These are phyloP conservation scores for Drosophila monieri DNA, from an alignment of 2,888 invertebrate species.

Conservation along the genomic window DNA sequence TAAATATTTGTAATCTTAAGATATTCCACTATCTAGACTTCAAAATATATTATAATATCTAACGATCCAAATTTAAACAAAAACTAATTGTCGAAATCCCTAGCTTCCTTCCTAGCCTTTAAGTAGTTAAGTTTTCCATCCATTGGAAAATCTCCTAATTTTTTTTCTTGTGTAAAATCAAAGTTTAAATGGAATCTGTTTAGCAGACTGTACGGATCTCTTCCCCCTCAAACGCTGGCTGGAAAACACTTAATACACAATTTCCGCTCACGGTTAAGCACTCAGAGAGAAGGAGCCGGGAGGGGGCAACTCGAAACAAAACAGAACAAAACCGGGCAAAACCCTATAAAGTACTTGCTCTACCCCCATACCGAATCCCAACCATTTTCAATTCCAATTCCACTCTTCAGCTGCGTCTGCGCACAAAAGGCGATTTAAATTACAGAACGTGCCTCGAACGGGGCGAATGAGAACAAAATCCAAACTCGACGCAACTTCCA, in stretches of 20 bases:
- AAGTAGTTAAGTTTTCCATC: too few species aligned
- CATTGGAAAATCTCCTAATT: neutral
- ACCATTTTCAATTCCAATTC: constrained; percentile 37
- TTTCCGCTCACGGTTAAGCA: constrained; percentile 72
- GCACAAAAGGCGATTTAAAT: constrained; percentile 73
- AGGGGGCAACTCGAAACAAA: constrained; percentile 27
- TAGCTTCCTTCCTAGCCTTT: too few species aligned
- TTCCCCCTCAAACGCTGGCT: constrained; percentile 7
- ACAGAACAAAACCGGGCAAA: constrained; percentile 42
- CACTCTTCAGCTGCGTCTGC: constrained; percentile 62
- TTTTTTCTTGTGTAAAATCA: constrained; percentile 16
- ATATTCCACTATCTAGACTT: too few species aligned
- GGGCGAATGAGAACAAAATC: constrained; percentile 35
- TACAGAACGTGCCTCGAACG: constrained; percentile 70
- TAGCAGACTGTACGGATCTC: constrained; percentile 35
- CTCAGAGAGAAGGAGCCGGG: constrained; percentile 9
- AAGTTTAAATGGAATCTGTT: constrained; percentile 40
- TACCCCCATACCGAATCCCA: constrained; percentile 22
- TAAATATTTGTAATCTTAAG: too few species aligned
- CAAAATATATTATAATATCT: too few species aligned
- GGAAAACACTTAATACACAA: constrained; percentile 73
- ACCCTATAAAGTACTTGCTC: constrained; percentile 57
- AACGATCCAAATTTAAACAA: too few species aligned
- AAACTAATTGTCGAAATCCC: too few species aligned
- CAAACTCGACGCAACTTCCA: constrained; percentile 29